Evolutionary conservation across 2,113 vertebrate genomes (phyloP).

Genomic region (Pimephales promelas): DNA sequence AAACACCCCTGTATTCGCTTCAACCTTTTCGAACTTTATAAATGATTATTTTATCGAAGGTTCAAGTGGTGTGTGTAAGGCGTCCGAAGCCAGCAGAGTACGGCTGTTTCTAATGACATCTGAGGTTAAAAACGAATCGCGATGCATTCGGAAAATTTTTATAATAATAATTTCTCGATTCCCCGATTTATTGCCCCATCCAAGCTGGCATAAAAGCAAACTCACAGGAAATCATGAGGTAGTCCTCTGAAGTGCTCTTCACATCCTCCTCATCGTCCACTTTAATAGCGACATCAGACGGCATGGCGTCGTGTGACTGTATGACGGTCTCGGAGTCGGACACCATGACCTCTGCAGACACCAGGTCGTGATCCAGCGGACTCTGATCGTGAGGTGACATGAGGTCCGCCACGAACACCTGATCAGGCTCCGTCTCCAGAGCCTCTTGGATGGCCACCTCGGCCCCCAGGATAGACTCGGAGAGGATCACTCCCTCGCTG

Average conservation of each 20-base stretch:
- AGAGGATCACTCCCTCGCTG: conserved; percentile 89
- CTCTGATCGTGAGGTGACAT: conserved; percentile 85
- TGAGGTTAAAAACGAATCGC: no score
- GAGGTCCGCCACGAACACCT: conserved; percentile 95
- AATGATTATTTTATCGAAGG: no score
- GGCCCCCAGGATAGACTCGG: conserved; percentile 88
- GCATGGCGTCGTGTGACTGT: conserved; percentile 81
- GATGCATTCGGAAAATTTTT: no score
- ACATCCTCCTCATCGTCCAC: conserved; percentile 89
- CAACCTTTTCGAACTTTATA: no score
- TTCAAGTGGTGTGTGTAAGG: no score
- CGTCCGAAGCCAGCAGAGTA: no score
- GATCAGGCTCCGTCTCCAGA: conserved; percentile 86
- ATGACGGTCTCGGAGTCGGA: conserved; percentile 88
- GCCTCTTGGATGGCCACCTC: conserved; percentile 95
- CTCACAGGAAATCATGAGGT: conserved; percentile 97
- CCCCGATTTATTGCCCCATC: no score
- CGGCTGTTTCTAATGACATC: no score
- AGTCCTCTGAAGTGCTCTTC: conserved; percentile 95
- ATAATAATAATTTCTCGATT: no score
- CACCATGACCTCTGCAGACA: conserved; percentile 93
- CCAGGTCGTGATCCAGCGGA: conserved; percentile 89
- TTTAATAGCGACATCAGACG: conserved; percentile 88
- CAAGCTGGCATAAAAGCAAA: neutral
- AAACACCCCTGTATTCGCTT: no score